Conservation (phyloP, 2,797 vertebrate genomes). For the Loriculus beryllinus region DNA sequence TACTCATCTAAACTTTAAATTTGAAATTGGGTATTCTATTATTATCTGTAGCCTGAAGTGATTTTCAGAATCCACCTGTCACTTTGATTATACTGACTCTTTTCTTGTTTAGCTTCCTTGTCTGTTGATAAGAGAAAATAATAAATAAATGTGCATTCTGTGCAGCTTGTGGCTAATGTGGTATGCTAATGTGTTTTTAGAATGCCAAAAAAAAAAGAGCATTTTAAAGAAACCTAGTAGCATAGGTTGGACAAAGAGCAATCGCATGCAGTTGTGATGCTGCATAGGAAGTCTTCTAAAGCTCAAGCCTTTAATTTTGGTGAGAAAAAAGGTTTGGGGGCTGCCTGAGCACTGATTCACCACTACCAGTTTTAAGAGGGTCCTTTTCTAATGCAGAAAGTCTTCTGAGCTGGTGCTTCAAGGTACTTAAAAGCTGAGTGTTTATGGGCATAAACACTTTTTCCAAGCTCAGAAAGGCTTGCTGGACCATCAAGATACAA, state of each 20-base stretch:
- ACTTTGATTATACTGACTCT: conserved; percentile 2
- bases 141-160: background rate
- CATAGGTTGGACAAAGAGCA: background rate
- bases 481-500: background rate
- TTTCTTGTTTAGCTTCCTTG: background rate
- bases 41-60: conserved; percentile 28
- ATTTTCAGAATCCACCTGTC: conserved; percentile 37
- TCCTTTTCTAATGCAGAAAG: background rate
- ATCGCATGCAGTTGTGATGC: background rate
- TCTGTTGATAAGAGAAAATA: conserved; percentile 11
- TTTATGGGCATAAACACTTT: background rate
- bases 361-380: background rate
- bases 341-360: background rate
- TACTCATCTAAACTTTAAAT: background rate
- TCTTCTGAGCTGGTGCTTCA: background rate
- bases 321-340: background rate
- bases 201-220: background rate
- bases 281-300: background rate
- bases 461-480: background rate
- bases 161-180: background rate
- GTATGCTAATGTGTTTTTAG: background rate
- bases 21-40: conserved; percentile 26
- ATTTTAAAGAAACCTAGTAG: background rate
- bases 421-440: background rate
- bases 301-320: background rate